A percentile compares a stretch with the other conserved stretches of the same genome.
Conservation (phyloP, 2,113 vertebrate species). For the Campylorhamphus procurvoides region DNA sequence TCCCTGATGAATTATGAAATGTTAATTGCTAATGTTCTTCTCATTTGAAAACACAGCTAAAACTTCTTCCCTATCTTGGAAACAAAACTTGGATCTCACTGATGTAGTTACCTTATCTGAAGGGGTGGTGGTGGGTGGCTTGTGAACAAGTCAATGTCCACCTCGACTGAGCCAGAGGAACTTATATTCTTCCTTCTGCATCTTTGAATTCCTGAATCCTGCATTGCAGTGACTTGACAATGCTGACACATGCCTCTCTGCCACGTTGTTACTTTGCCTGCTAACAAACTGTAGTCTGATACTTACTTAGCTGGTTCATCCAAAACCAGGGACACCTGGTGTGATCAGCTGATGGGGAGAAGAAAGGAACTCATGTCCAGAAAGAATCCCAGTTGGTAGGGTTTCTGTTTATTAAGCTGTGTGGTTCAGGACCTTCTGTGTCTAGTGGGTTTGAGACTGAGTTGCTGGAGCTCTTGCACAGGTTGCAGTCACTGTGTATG, state of each 20-base stretch:
- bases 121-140: background rate
- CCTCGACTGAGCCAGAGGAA: background rate
- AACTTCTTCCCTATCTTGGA: background rate
- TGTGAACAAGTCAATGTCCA: background rate
- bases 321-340: background rate
- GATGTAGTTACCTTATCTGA: background rate
- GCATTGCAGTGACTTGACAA: slow-evolving; percentile 40
- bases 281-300: background rate
- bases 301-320: background rate
- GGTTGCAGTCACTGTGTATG: background rate
- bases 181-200: background rate
- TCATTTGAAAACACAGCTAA: background rate
- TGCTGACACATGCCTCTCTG: background rate
- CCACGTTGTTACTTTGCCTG: background rate
- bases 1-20: background rate
- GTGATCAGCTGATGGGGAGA: background rate
- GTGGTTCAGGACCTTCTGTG: background rate
- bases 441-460: background rate
- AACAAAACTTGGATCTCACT: background rate
- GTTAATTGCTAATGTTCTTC: background rate
- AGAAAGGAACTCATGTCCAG: background rate
- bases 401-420: background rate
- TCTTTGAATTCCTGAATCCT: slow-evolving; percentile 16
- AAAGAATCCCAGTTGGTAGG: background rate
- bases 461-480: background rate